These are phyloP conservation scores for Rhinatrema bivittatum DNA, from an alignment of 2,797 vertebrate genomes.

Conservation along the genomic window DNA sequence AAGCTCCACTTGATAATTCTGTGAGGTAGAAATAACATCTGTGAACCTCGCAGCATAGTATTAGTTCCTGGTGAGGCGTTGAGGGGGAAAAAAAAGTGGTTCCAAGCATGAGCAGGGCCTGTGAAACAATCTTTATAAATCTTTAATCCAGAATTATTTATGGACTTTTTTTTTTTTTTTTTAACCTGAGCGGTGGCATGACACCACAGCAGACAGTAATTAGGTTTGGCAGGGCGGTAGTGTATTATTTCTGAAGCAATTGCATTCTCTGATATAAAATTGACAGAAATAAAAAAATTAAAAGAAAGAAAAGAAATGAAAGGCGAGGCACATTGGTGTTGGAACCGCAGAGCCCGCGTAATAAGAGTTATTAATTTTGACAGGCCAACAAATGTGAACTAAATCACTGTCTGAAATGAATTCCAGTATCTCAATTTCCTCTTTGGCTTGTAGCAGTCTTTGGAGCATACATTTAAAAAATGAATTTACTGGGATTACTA, in stretches of 20 bases:
- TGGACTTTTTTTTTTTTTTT: constrained; percentile 3
- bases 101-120: constrained; percentile 23
- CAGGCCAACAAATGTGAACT: constrained; percentile 11
- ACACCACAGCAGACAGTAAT: constrained; percentile 13
- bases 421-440: constrained; percentile 15
- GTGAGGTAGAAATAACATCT: too few species aligned
- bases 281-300: too few species aligned
- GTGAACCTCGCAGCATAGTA: too few species aligned
- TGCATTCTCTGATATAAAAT: not conserved
- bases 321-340: not conserved
- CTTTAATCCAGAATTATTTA: constrained; percentile 29
- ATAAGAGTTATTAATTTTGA: constrained; percentile 24
- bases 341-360: constrained; percentile 22
- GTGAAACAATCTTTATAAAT: constrained; percentile 17
- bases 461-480: too few species aligned
- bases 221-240: constrained; percentile 10
- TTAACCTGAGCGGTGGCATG: constrained; percentile 3
- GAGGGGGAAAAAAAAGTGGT: constrained; percentile 10
- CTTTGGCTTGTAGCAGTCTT: too few species aligned
- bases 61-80: too few species aligned
- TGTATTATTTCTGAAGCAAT: constrained; percentile 21
- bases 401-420: constrained; percentile 22
- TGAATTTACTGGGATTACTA: too few species aligned
- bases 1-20: too few species aligned
- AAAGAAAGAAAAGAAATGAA: too few species aligned